Evolutionary conservation across 1,140 invertebrate species (phyloP).

Genomic region (Phenacoccus solenopsis): DNA sequence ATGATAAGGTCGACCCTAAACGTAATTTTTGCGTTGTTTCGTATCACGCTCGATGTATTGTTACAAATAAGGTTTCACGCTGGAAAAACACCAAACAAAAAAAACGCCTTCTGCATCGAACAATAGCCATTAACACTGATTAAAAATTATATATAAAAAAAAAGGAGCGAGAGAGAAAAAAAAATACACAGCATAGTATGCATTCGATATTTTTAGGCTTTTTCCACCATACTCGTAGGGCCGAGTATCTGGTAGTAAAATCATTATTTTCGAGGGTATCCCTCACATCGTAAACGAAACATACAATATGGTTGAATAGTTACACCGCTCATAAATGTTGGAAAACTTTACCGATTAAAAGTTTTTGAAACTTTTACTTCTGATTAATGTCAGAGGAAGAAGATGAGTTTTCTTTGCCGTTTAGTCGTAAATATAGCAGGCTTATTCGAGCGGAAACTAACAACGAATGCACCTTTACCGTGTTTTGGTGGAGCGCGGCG

Average conservation of each 20-base stretch:
- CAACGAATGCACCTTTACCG: conserved; percentile 14
- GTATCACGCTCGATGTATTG: too few relatives aligned
- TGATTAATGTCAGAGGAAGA: conserved; percentile 13
- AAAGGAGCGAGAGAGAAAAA: not conserved
- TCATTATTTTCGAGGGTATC: not conserved
- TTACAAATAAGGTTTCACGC: not conserved
- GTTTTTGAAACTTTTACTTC: conserved; percentile 14
- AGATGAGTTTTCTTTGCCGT: conserved; percentile 13
- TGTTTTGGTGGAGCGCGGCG: not conserved
- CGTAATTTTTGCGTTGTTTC: too few relatives aligned
- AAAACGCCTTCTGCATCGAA: not conserved
- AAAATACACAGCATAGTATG: too few relatives aligned
- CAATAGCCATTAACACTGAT: not conserved
- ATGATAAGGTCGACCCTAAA: too few relatives aligned
- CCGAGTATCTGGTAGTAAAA: not conserved
- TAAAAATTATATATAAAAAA: not conserved
- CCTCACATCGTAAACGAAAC: conserved; percentile 9
- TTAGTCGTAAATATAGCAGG: conserved; percentile 10
- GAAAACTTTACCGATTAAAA: not conserved
- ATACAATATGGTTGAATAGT: conserved; percentile 17
- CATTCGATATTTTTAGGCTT: too few relatives aligned
- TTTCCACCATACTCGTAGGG: too few relatives aligned
- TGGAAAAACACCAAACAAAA: not conserved
- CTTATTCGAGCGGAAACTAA: conserved; percentile 16
- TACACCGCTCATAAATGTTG: conserved; percentile 16